A percentile compares a stretch with the other conserved stretches of the same genome.
Conservation (phyloP, 2,113 vertebrate species). For the Acrocephalus arundinaceus region DNA sequence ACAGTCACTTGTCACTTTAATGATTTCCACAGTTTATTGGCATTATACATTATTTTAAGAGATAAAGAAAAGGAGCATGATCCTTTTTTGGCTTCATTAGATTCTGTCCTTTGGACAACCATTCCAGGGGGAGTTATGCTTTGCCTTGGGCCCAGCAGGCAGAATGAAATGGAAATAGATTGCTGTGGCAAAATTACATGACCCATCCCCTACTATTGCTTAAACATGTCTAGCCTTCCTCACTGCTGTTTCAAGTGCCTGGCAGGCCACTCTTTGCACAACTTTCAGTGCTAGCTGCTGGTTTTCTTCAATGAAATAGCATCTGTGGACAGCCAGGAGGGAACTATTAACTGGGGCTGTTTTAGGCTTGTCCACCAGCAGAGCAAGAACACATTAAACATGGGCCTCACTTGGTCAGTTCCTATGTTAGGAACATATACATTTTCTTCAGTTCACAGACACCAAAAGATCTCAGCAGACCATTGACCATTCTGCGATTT, state of each 20-base stretch:
- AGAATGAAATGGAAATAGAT: slow-evolving; percentile 9
- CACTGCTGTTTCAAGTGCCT: not conserved
- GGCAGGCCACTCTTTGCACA: not conserved
- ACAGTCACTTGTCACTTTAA: not conserved
- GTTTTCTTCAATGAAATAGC: slow-evolving; percentile 36
- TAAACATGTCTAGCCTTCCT: slow-evolving; percentile 15
- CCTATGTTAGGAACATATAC: not conserved
- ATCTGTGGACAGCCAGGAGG: not conserved
- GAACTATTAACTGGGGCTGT: not conserved
- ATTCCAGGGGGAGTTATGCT: not conserved
- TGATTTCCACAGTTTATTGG: not conserved
- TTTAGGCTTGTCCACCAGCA: not conserved
- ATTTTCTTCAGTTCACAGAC: not conserved
- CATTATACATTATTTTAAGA: not conserved
- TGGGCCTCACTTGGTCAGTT: not conserved
- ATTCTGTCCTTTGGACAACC: not conserved
- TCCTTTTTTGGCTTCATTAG: not conserved
- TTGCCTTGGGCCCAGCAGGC: not conserved
- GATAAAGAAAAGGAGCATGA: not conserved
- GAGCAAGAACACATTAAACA: not conserved
- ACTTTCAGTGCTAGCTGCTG: not conserved
- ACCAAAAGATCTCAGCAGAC: not conserved
- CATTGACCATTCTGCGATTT: not conserved
- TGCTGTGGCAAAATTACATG: not conserved
- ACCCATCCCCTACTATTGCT: slow-evolving; percentile 48